A percentile compares a stretch with the other conserved stretches of the same genome.
phyloP scores from a whole-genome alignment of 2,113 vertebrate species.

The Pelecanus crispus region DNA sequence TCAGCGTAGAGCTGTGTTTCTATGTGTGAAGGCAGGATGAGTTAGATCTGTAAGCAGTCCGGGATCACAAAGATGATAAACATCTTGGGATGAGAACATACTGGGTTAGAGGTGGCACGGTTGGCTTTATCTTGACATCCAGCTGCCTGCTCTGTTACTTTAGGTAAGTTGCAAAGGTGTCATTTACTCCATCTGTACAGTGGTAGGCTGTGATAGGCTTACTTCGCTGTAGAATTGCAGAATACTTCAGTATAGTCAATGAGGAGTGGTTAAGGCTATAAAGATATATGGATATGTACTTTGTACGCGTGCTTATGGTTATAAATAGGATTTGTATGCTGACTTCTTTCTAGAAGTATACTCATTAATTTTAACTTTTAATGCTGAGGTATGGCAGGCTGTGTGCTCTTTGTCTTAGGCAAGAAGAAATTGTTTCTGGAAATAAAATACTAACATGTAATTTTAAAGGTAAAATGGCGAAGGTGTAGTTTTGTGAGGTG shows the following conservation, averaged over 20 bases:
- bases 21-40: not conserved
- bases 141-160: not conserved
- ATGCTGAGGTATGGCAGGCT: not conserved
- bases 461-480: not conserved
- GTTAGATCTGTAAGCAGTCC: not conserved
- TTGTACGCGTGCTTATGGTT: fast-evolving
- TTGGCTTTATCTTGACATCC: not conserved
- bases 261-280: not conserved
- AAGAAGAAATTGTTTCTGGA: not conserved
- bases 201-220: not conserved
- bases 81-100: not conserved
- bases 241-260: not conserved
- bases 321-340: not conserved
- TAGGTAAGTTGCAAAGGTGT: not conserved
- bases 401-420: not conserved
- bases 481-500: not conserved
- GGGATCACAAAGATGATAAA: not conserved
- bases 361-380: not conserved
- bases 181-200: not conserved
- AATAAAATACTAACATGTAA: not conserved
- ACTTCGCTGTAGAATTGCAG: not conserved
- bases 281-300: not conserved
- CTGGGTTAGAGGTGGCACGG: not conserved
- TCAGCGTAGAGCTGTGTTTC: not conserved
- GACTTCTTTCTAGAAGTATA: not conserved